Evolutionary conservation across 2,888 invertebrate species (phyloP).

Genomic region (Eulithis prunata): DNA sequence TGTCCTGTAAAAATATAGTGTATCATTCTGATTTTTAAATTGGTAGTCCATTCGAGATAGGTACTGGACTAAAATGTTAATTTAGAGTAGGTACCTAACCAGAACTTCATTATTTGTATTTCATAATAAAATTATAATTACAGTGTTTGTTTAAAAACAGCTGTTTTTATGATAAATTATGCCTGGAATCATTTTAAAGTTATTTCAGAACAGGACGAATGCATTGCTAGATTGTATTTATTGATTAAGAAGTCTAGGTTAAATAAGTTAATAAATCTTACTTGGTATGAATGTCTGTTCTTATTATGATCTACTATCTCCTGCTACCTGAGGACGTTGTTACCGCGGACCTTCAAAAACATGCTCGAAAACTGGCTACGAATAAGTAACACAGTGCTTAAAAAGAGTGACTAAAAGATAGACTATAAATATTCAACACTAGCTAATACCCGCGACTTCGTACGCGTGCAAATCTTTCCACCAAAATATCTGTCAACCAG

Average conservation of each 20-base stretch:
- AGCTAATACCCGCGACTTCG: too few relatives aligned
- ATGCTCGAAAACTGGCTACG: too few relatives aligned
- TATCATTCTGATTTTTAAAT: not conserved
- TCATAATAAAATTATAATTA: not conserved
- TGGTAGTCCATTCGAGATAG: not conserved
- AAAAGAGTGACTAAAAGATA: too few relatives aligned
- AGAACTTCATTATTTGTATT: not conserved
- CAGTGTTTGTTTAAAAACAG: constrained; percentile 6
- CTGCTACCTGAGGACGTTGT: too few relatives aligned
- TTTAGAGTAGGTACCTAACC: not conserved
- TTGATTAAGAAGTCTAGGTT: constrained; percentile 27
- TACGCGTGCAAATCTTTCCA: too few relatives aligned
- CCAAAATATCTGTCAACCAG: too few relatives aligned
- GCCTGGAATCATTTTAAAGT: constrained; percentile 9
- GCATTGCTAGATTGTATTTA: constrained; percentile 30
- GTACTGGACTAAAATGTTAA: not conserved
- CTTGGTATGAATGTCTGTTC: constrained; percentile 21
- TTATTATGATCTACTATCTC: not conserved
- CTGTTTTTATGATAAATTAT: constrained; percentile 19
- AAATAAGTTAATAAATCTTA: constrained; percentile 37
- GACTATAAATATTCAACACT: too few relatives aligned
- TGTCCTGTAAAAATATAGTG: constrained; percentile 14
- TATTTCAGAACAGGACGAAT: constrained; percentile 9
- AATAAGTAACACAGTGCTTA: too few relatives aligned
- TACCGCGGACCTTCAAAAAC: too few relatives aligned